phyloP scores from a whole-genome alignment of 1,140 invertebrate species.

The Cyphomyrmex costatus region DNA sequence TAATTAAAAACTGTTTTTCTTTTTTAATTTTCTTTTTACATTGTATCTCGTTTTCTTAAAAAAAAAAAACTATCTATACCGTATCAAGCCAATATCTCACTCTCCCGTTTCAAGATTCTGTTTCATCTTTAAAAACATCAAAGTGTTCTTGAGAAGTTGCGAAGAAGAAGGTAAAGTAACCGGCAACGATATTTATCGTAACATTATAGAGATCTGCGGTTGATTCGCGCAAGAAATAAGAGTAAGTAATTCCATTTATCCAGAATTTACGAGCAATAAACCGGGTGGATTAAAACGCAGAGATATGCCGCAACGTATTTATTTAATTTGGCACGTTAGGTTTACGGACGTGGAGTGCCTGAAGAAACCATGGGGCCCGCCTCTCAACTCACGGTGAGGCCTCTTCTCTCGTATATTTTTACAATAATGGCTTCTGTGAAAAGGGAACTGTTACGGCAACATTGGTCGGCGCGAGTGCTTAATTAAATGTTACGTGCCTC shows the following conservation, averaged over 20 bases:
- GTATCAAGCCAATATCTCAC: slow-evolving; percentile 18
- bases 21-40: background rate
- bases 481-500: slow-evolving; percentile 69
- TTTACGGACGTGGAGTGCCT: slow-evolving; percentile 27
- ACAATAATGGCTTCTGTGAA: slow-evolving; percentile 66
- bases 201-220: slow-evolving; percentile 59
- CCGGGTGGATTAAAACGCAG: slow-evolving; percentile 58
- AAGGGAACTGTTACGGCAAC: slow-evolving; percentile 62
- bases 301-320: slow-evolving; percentile 59
- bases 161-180: slow-evolving; percentile 37
- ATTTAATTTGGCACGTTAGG: slow-evolving; percentile 65
- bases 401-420: slow-evolving; percentile 61
- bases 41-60: background rate
- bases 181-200: slow-evolving; percentile 50
- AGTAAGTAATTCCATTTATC: slow-evolving; percentile 63
- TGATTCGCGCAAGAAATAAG: slow-evolving; percentile 55
- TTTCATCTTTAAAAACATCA: slow-evolving; percentile 50
- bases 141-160: slow-evolving; percentile 35
- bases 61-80: background rate
- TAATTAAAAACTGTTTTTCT: background rate
- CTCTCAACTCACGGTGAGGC: slow-evolving; percentile 19
- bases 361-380: slow-evolving; percentile 36
- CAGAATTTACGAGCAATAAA: slow-evolving; percentile 64
- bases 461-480: slow-evolving; percentile 58
- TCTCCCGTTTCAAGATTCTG: slow-evolving; percentile 18